phyloP scores from a whole-genome alignment of 1,140 invertebrate species.

The Euura lappo region DNA sequence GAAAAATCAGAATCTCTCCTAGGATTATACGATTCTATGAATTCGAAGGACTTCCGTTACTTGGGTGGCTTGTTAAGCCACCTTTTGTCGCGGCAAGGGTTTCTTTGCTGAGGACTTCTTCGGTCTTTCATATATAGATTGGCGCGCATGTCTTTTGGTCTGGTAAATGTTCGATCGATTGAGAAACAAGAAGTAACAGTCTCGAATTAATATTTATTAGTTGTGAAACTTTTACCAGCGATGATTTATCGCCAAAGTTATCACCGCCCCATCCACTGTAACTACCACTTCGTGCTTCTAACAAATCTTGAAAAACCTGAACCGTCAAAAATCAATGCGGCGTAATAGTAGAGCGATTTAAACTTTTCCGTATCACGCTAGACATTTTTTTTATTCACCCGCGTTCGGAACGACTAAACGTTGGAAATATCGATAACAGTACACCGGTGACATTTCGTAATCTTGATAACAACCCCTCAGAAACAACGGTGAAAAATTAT shows the following conservation, averaged over 20 bases:
- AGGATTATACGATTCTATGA: neutral
- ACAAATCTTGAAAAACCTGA: neutral
- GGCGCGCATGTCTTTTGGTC: too few species aligned
- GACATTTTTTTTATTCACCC: conserved; percentile 34
- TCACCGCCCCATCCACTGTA: conserved; percentile 14
- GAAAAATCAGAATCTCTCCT: neutral
- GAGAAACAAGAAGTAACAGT: conserved; percentile 36
- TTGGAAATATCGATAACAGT: too few species aligned
- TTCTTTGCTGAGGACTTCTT: conserved; percentile 16
- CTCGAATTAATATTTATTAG: conserved; percentile 48
- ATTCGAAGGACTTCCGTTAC: neutral
- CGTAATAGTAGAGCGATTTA: conserved; percentile 39
- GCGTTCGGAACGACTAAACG: neutral
- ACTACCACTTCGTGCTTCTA: conserved; percentile 25
- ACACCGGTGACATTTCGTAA: too few species aligned
- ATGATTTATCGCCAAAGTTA: conserved; percentile 49
- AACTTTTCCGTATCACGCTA: conserved; percentile 34
- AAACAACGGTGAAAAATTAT: too few species aligned
- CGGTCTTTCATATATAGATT: neutral
- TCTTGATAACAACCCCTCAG: too few species aligned
- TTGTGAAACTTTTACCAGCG: conserved; percentile 23
- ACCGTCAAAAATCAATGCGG: neutral
- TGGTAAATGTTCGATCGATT: conserved; percentile 25
- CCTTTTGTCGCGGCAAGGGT: neutral
- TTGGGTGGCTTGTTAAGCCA: neutral